Evolutionary conservation across 2,888 invertebrate genomes (phyloP), one percentile per base, ranked within the genome.

Genomic region (Apamea epomidion): DNA sequence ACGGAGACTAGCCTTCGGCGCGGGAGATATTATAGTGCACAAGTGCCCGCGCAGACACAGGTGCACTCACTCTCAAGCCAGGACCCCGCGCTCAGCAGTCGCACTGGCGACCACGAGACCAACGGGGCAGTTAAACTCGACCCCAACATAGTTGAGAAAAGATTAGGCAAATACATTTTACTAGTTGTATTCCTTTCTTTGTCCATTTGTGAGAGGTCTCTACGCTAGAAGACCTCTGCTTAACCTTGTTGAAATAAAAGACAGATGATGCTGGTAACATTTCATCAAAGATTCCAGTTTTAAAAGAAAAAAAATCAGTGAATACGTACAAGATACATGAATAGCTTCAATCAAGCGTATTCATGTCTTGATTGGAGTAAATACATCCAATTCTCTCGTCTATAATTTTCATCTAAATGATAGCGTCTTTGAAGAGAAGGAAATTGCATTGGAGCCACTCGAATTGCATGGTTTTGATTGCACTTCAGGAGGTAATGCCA

Each of bases 301-400:
- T 3, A 32, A 32, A n/a, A 64, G 12, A 70, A 60, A 42, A 42
- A 64, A 65, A 65, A 37, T n/a, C 1, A 76, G 25, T 69, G 7
- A 62, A 54, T 29, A 7, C 21, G 16, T 16, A 48, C 8, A 65
- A 65, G 37, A 58, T 29, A 8, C 25, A 74, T 90, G 90, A 90
- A 90, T 90, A 80, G 82, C 85, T 85, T 73, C 81, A 86, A 89
- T 90, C 88, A 81, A 80, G n/a, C 84, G 80, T 81, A 77, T 81
- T 87, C 76, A 65, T 74, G 58, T 68, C 74, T 67, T 64, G 72
- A 45, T 67, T 78, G 69, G 45, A 64, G 71, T 58, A 72, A 72
- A 80, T 74, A 54, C 54, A 74, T 78, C 54, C 68, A 68, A 88
- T 87, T 82, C 85, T 54, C 48, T 64, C 7, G 37, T 48, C 48